phyloP scores from a whole-genome alignment of 2,888 invertebrate species.

The Coremacera marginata region DNA sequence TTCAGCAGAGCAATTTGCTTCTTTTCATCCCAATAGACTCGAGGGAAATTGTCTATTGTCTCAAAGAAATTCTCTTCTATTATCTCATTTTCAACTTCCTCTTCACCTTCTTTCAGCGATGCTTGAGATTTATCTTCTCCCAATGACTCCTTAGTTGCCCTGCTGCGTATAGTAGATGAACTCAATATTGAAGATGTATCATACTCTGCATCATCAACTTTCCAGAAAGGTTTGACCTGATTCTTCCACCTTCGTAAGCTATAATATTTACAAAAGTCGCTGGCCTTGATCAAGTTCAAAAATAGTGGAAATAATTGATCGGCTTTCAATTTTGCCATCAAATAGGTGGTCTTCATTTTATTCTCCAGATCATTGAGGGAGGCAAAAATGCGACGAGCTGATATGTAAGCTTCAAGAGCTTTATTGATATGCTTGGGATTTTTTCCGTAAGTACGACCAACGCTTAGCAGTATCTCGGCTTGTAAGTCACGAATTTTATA shows the following conservation, averaged over 20 bases:
- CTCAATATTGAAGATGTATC: too few relatives aligned
- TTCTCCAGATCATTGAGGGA: slow-evolving; percentile 53
- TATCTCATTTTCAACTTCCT: too few relatives aligned
- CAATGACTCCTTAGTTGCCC: too few relatives aligned
- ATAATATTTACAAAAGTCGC: slow-evolving; percentile 55
- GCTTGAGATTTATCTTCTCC: too few relatives aligned
- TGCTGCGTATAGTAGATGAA: too few relatives aligned
- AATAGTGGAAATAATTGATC: slow-evolving; percentile 59
- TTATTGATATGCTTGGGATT: slow-evolving; percentile 37
- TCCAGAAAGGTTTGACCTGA: slow-evolving; percentile 59
- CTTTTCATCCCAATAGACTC: too few relatives aligned
- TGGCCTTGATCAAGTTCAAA: slow-evolving; percentile 58
- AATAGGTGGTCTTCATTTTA: slow-evolving; percentile 54
- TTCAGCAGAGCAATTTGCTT: too few relatives aligned
- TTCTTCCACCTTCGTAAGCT: slow-evolving; percentile 60
- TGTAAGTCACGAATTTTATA: slow-evolving; percentile 49
- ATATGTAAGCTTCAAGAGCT: slow-evolving; percentile 19
- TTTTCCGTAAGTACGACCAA: slow-evolving; percentile 56
- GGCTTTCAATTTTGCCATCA: slow-evolving; percentile 59
- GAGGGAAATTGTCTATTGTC: too few relatives aligned
- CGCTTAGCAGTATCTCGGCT: slow-evolving; percentile 53
- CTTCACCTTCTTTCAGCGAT: not conserved
- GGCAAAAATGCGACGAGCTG: slow-evolving; percentile 54
- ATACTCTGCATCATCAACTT: too few relatives aligned
- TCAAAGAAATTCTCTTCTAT: too few relatives aligned